Evolutionary conservation across 2,797 vertebrate genomes (phyloP).

Genomic region (Harpagifer antarcticus): DNA sequence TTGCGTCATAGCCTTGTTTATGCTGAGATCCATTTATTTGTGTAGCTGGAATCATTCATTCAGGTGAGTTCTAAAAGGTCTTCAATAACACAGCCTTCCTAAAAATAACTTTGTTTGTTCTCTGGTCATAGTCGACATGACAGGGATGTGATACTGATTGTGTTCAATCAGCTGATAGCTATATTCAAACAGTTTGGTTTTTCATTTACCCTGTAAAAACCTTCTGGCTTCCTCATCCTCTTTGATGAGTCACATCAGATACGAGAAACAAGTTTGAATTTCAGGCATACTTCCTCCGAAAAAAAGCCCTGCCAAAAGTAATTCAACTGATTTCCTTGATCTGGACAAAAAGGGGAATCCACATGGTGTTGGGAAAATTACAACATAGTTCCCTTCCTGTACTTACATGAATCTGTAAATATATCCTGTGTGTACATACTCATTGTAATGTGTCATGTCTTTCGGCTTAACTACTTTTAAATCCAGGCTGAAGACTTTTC

Average conservation of each 20-base stretch:
- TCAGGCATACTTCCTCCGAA: conserved; percentile 57
- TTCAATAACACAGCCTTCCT: conserved; percentile 13
- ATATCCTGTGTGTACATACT: conserved; percentile 36
- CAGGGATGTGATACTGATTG: conserved; percentile 9
- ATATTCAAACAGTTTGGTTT: conserved; percentile 13
- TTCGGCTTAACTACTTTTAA: too few relatives aligned
- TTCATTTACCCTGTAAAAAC: conserved; percentile 18
- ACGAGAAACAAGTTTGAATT: conserved; percentile 38
- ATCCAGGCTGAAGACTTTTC: too few relatives aligned
- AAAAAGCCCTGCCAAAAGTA: conserved; percentile 49
- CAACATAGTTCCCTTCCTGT: conserved; percentile 37
- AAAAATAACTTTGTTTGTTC: conserved; percentile 43
- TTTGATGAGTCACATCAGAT: conserved; percentile 6
- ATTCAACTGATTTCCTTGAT: conserved; percentile 60
- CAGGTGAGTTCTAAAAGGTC: conserved; percentile 28
- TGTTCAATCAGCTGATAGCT: conserved; percentile 6
- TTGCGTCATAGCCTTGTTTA: conserved; percentile 46
- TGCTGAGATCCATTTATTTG: conserved; percentile 34
- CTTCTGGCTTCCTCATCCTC: conserved; percentile 53
- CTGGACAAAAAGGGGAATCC: conserved; percentile 55
- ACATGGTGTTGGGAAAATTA: conserved; percentile 17
- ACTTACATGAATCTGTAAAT: conserved; percentile 16
- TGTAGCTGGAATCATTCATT: conserved; percentile 33
- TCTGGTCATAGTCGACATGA: conserved; percentile 18
- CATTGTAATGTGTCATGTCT: conserved; percentile 19